Conservation (phyloP, 2,888 invertebrate species). For the Cephus runcator region DNA sequence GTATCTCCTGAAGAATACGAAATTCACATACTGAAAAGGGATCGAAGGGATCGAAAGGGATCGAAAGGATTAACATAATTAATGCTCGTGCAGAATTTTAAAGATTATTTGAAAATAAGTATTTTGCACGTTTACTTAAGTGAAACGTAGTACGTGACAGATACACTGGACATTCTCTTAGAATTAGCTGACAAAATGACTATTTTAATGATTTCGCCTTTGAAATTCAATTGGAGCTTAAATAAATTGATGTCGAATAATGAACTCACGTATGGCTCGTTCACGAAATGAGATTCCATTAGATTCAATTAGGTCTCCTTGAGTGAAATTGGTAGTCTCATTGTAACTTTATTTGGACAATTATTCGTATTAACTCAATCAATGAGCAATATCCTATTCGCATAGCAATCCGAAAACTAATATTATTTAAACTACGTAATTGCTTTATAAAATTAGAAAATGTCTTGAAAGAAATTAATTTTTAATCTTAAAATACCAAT, state of each 20-base stretch:
- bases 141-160: not conserved
- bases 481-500: not conserved
- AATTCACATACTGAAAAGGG: not conserved
- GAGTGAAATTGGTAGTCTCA: no score
- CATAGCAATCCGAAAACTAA: not conserved
- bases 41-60: no score
- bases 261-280: no score
- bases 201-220: no score
- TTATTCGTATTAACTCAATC: not conserved
- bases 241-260: no score
- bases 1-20: not conserved
- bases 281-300: no score
- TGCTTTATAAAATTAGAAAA: not conserved
- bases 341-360: not conserved
- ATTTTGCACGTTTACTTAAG: not conserved
- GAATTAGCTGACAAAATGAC: no score
- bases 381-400: not conserved
- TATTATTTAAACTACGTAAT: not conserved
- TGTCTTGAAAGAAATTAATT: not conserved
- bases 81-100: not conserved
- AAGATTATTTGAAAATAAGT: not conserved
- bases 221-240: no score
- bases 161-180: not conserved
- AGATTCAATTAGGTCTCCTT: no score
- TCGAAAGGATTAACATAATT: not conserved